Conservation (phyloP, 2,888 invertebrate genomes). For the Lordiphosa fenestrarum region DNA sequence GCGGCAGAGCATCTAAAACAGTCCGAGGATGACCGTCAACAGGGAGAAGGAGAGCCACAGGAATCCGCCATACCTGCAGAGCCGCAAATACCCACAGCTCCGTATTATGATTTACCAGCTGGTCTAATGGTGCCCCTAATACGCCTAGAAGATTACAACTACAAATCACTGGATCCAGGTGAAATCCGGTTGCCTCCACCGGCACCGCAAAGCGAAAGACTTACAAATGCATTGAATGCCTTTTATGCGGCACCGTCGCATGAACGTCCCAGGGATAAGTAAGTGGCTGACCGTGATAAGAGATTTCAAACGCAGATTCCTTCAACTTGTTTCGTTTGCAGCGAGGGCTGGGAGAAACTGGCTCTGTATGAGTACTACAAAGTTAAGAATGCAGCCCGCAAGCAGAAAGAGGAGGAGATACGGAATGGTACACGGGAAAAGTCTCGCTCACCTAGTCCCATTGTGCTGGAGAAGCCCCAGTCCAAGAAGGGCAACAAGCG, state of each 20-base stretch:
- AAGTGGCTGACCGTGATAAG: constrained; percentile 5
- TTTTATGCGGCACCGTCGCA: constrained; percentile 97
- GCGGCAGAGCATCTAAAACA: constrained; percentile 14
- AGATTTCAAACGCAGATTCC: not conserved
- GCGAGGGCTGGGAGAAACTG: constrained; percentile 99
- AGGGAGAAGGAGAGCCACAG: constrained; percentile 47
- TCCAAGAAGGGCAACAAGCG: constrained; percentile 81
- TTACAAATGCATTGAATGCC: constrained; percentile 96
- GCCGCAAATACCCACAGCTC: constrained; percentile 92
- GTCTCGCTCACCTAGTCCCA: constrained; percentile 90
- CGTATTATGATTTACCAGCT: constrained; percentile 98
- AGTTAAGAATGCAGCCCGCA: constrained; percentile 94
- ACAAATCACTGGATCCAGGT: constrained; percentile 93
- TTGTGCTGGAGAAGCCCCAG: constrained; percentile 85
- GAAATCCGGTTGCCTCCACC: constrained; percentile 96
- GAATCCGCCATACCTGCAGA: constrained; percentile 80
- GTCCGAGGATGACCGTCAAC: constrained; percentile 19
- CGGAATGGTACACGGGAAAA: constrained; percentile 85
- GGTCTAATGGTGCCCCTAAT: constrained; percentile 99
- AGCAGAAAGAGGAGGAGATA: constrained; percentile 92
- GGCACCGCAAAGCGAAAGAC: constrained; percentile 94
- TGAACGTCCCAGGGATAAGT: constrained; percentile 96
- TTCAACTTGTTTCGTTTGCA: constrained; percentile 74
- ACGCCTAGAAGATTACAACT: constrained; percentile 94
- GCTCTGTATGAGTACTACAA: constrained; percentile 99